These are phyloP conservation scores for Drosophila repleta DNA, from an alignment of 1,140 invertebrate species.

Conservation along the genomic window DNA sequence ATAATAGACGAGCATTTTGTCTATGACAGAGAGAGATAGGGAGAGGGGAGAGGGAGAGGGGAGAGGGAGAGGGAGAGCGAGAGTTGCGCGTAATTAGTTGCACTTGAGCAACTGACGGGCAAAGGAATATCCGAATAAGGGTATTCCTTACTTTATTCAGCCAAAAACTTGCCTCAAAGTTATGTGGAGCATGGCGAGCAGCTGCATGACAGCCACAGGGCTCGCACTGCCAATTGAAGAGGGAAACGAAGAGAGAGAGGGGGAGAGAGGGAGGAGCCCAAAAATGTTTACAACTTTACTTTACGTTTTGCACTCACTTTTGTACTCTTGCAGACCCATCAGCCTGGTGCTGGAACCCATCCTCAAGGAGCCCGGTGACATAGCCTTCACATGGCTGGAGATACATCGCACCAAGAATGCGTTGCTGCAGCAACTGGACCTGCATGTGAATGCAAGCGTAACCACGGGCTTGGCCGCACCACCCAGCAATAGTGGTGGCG, in stretches of 20 bases:
- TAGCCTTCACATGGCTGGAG: slow-evolving; percentile 89
- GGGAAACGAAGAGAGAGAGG: too few species aligned
- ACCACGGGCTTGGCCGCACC: slow-evolving; percentile 61
- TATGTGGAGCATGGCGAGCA: slow-evolving; percentile 57
- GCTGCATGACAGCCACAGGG: slow-evolving; percentile 30
- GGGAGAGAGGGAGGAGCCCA: not conserved
- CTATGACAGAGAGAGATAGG: slow-evolving; percentile 44
- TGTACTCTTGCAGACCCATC: slow-evolving; percentile 63
- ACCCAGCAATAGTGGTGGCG: slow-evolving; percentile 27
- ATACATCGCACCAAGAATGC: slow-evolving; percentile 88
- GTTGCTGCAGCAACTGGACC: slow-evolving; percentile 87
- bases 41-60: too few species aligned
- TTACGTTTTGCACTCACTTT: not conserved
- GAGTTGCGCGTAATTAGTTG: slow-evolving; percentile 66
- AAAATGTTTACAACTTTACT: slow-evolving; percentile 56
- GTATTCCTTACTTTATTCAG: slow-evolving; percentile 15
- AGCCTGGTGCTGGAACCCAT: slow-evolving; percentile 90
- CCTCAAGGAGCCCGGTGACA: slow-evolving; percentile 88
- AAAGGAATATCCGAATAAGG: slow-evolving; percentile 38
- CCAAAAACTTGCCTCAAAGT: slow-evolving; percentile 52
- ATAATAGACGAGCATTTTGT: slow-evolving; percentile 56
- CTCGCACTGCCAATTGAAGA: not conserved
- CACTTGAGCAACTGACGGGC: slow-evolving; percentile 58
- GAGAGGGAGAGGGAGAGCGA: too few species aligned
- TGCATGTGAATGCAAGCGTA: slow-evolving; percentile 83